These are phyloP conservation scores for Pogonognathellus flavescens DNA, from an alignment of 1,140 invertebrate genomes.

Conservation along the genomic window DNA sequence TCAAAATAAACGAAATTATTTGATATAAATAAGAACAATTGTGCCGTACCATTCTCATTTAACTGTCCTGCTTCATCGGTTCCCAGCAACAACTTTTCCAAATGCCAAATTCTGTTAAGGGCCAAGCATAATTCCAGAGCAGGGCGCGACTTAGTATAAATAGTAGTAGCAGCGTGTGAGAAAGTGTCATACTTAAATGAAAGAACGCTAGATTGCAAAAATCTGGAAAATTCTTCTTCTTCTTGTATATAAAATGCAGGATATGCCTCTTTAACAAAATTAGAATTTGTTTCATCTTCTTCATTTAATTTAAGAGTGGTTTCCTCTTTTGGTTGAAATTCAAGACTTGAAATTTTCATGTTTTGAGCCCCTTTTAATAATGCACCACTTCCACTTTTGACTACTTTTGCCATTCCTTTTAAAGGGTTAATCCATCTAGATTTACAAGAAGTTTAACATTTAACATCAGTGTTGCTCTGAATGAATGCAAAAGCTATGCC, in stretches of 20 bases:
- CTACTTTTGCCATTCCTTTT: slow-evolving; percentile 55
- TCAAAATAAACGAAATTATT: not conserved
- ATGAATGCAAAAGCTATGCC: not conserved
- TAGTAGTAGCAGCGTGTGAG: slow-evolving; percentile 5
- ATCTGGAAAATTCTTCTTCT: slow-evolving; percentile 20
- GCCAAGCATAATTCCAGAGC: slow-evolving; percentile 57
- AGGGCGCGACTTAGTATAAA: slow-evolving; percentile 41
- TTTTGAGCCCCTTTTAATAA: slow-evolving; percentile 27
- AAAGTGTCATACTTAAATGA: slow-evolving; percentile 59
- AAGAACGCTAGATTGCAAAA: slow-evolving; percentile 46
- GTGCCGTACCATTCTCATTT: slow-evolving; percentile 61
- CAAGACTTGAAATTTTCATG: slow-evolving; percentile 2
- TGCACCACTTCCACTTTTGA: slow-evolving; percentile 44
- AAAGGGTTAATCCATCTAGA: slow-evolving; percentile 63
- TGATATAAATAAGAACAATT: not conserved
- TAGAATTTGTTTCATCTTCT: slow-evolving; percentile 32
- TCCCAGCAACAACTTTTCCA: slow-evolving; percentile 69
- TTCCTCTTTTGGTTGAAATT: not conserved
- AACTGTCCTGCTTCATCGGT: slow-evolving; percentile 68
- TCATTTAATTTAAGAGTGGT: not conserved
- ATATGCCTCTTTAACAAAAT: slow-evolving; percentile 56
- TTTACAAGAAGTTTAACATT: not conserved
- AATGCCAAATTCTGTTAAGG: slow-evolving; percentile 68
- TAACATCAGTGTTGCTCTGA: too few species aligned
- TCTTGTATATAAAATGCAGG: slow-evolving; percentile 52